phyloP scores from a whole-genome alignment of 2,888 invertebrate genomes.

The Eledona agricola region DNA sequence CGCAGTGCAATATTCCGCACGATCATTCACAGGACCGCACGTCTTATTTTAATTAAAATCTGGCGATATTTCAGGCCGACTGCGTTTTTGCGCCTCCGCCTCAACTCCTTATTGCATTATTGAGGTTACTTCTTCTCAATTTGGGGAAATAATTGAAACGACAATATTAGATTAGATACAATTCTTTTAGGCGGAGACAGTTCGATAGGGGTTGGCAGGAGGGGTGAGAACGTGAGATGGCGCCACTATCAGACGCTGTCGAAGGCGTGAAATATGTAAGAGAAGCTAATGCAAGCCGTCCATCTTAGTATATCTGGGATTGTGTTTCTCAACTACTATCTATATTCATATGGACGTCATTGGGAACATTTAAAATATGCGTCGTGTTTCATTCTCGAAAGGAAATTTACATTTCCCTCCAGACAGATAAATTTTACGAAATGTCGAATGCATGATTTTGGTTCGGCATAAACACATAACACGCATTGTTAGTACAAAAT shows the following conservation, averaged over 20 bases:
- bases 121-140: slow-evolving; percentile 10
- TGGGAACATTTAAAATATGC: slow-evolving; percentile 34
- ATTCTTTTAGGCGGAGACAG: slow-evolving; percentile 23
- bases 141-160: slow-evolving; percentile 23
- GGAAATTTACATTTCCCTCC: slow-evolving; percentile 18
- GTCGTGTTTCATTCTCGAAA: slow-evolving; percentile 15
- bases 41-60: slow-evolving; percentile 31
- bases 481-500: no score
- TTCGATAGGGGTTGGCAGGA: slow-evolving; percentile 19
- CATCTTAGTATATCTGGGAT: slow-evolving; percentile 44
- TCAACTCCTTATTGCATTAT: slow-evolving; percentile 22
- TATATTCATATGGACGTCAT: slow-evolving; percentile 37
- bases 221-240: slow-evolving; percentile 34
- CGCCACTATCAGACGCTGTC: slow-evolving; percentile 38
- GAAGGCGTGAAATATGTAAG: slow-evolving; percentile 38
- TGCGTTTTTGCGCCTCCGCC: slow-evolving; percentile 1
- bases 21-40: slow-evolving; percentile 23
- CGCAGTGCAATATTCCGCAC: slow-evolving; percentile 14
- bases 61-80: slow-evolving; percentile 7
- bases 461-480: not conserved
- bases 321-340: slow-evolving; percentile 33
- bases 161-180: slow-evolving; percentile 30
- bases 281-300: slow-evolving; percentile 38
- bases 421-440: no score
- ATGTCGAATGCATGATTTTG: no score